phyloP scores from a whole-genome alignment of 30 jellyfish, hydroid and myxozoan species.

The Chironex yamaguchii region DNA sequence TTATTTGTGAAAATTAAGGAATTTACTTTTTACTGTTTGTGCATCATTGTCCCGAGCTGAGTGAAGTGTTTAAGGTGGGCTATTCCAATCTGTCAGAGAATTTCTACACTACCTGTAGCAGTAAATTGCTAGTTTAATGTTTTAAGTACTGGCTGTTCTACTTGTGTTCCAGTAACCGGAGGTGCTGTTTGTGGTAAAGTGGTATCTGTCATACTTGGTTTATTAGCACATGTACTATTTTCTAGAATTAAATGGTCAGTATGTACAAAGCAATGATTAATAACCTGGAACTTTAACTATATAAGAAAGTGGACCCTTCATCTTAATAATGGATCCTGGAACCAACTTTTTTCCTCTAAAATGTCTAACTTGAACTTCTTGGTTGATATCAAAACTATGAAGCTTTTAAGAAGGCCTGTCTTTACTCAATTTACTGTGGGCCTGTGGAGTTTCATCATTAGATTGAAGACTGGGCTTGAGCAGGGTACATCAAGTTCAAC shows the following conservation, averaged over 20 bases:
- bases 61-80: too few relatives aligned
- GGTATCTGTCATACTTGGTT: neutral
- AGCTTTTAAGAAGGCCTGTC: neutral
- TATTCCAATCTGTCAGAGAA: neutral
- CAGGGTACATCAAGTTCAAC: too few relatives aligned
- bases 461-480: neutral
- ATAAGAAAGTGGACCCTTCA: neutral
- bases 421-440: neutral
- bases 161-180: neutral
- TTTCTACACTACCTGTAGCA: neutral
- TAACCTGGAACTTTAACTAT: neutral
- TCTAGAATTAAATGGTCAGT: neutral
- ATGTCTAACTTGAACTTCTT: neutral
- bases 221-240: neutral
- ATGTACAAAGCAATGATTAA: neutral
- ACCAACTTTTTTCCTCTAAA: neutral
- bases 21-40: too few relatives aligned
- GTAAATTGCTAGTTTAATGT: neutral
- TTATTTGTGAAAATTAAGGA: too few relatives aligned
- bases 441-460: neutral
- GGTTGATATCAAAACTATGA: neutral
- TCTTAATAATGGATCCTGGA: neutral
- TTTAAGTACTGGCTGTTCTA: neutral
- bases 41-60: too few relatives aligned
- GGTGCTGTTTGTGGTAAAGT: neutral